phyloP scores from a whole-genome alignment of 2,888 invertebrate genomes.

The Meliscaeva auricollis region DNA sequence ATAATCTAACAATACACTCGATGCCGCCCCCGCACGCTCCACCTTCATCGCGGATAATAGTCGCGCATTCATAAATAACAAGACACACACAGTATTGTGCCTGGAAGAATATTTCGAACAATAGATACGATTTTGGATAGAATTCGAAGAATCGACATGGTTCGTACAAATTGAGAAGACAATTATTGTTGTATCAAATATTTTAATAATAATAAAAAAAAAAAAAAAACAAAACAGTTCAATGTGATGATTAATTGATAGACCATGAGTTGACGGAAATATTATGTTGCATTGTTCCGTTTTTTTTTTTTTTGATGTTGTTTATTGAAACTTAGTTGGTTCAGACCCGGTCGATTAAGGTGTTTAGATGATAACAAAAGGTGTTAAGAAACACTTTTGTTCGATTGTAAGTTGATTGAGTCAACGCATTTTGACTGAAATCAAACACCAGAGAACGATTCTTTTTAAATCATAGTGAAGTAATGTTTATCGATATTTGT shows the following conservation, averaged over 20 bases:
- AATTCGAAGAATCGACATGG: slow-evolving; percentile 71
- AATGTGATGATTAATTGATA: slow-evolving; percentile 74
- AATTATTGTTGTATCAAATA: slow-evolving; percentile 45
- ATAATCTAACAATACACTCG: slow-evolving; percentile 54
- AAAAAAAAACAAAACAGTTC: slow-evolving; percentile 61
- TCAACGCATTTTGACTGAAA: slow-evolving; percentile 63
- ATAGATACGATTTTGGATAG: slow-evolving; percentile 60
- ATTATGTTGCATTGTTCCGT: slow-evolving; percentile 58
- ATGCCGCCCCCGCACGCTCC: slow-evolving; percentile 32
- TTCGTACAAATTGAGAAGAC: slow-evolving; percentile 53
- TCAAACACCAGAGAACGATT: slow-evolving; percentile 49
- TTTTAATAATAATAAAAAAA: slow-evolving; percentile 38
- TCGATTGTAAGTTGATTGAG: slow-evolving; percentile 68
- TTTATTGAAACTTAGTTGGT: slow-evolving; percentile 36
- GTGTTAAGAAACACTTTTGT: slow-evolving; percentile 72
- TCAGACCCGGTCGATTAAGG: slow-evolving; percentile 40
- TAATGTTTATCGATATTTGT: neutral
- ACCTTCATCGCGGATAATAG: neutral
- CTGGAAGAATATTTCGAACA: slow-evolving; percentile 44
- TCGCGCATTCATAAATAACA: slow-evolving; percentile 42
- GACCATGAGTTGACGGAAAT: slow-evolving; percentile 69
- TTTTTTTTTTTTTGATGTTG: slow-evolving; percentile 7
- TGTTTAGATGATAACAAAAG: slow-evolving; percentile 71
- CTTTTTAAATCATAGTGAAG: slow-evolving; percentile 13
- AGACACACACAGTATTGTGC: slow-evolving; percentile 43